Percentiles rank a stretch among this genome's conserved stretches.
Evolutionary conservation across 2,888 invertebrate species (phyloP).

Genomic region (Meteorus colon): DNA sequence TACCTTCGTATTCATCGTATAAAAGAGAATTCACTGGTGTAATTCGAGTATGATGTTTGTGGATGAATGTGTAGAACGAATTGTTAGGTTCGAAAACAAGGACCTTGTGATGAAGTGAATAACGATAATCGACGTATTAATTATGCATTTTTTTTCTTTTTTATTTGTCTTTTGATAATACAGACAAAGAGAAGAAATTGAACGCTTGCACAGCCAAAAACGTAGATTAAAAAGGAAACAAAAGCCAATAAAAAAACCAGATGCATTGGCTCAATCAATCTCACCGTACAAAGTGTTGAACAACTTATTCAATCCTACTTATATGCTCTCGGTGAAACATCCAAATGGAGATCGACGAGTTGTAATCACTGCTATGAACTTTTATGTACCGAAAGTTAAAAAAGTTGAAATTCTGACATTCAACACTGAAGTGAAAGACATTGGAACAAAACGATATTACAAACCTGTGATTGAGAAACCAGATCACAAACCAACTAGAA

Average conservation of each 20-base stretch:
- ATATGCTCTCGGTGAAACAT: conserved; percentile 75
- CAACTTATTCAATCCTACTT: conserved; percentile 79
- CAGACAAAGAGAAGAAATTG: conserved; percentile 53
- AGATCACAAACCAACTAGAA: conserved; percentile 51
- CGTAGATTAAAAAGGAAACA: conserved; percentile 56
- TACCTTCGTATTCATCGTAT: conserved; percentile 36
- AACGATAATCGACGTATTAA: not conserved
- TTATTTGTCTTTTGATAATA: conserved; percentile 14
- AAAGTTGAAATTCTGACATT: conserved; percentile 52
- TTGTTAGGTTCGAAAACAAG: no score
- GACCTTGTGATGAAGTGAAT: no score
- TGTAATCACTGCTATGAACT: conserved; percentile 73
- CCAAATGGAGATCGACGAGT: conserved; percentile 73
- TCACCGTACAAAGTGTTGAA: conserved; percentile 79
- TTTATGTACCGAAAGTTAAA: conserved; percentile 66
- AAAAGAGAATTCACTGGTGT: conserved; percentile 30
- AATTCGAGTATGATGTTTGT: conserved; percentile 35
- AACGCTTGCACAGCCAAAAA: conserved; percentile 58
- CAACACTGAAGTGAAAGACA: conserved; percentile 46
- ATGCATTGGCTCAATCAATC: conserved; percentile 77
- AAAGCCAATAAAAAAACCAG: conserved; percentile 69
- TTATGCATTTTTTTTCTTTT: not conserved
- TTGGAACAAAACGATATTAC: conserved; percentile 57
- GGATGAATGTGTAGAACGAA: not conserved
- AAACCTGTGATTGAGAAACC: conserved; percentile 56